Evolutionary conservation across 2,797 vertebrate genomes (phyloP).

Genomic region (Alcedo atthis): DNA sequence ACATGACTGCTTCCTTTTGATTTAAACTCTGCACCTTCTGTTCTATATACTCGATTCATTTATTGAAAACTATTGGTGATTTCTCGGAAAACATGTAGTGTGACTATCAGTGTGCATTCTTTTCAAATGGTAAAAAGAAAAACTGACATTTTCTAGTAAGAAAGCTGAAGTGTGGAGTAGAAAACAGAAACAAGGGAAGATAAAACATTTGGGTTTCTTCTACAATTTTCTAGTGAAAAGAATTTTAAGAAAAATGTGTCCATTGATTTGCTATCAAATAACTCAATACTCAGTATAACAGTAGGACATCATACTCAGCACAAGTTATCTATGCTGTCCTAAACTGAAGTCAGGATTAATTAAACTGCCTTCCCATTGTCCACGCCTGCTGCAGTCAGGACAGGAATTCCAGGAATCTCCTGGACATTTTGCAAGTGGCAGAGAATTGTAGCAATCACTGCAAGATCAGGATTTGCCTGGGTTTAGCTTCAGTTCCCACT

Average conservation of each 20-base stretch:
- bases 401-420: not conserved
- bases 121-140: not conserved
- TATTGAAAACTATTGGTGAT: not conserved
- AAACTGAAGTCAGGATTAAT: not conserved
- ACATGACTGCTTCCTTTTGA: not conserved
- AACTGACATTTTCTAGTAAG: not conserved
- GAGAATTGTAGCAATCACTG: not conserved
- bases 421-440: not conserved
- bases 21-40: not conserved
- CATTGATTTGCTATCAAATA: not conserved
- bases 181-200: not conserved
- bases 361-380: not conserved
- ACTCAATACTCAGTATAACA: not conserved
- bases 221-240: not conserved
- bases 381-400: not conserved
- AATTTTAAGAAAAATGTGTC: not conserved
- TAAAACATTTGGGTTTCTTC: not conserved
- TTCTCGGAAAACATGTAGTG: not conserved
- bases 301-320: not conserved
- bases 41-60: not conserved
- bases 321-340: not conserved
- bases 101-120: not conserved
- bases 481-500: not conserved
- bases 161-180: not conserved
- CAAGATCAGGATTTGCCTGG: not conserved